Percentiles rank a stretch among this genome's conserved stretches.
These are phyloP conservation scores for Cynopterus brachyotis DNA, from an alignment of 2,113 vertebrate species.

Conservation along the genomic window DNA sequence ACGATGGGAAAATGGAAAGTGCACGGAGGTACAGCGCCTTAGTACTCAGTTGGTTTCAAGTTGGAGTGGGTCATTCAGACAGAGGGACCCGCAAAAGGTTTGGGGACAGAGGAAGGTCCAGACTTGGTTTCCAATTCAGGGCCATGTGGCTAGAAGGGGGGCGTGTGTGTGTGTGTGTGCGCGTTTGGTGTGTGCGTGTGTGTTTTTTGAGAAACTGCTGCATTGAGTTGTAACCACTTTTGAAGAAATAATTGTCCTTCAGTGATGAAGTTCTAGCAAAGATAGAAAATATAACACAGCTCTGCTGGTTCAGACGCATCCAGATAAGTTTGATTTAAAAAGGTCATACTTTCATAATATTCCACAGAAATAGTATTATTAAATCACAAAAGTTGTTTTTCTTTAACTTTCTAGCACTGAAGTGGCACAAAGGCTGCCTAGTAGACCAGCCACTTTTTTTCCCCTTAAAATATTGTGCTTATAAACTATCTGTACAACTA, in stretches of 20 bases:
- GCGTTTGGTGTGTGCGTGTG: background rate
- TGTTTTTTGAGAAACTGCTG: constrained; percentile 79
- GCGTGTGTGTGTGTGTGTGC: constrained; percentile 29
- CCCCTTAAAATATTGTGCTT: constrained; percentile 92
- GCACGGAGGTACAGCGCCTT: constrained; percentile 55
- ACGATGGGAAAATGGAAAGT: constrained; percentile 71
- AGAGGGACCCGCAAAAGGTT: constrained; percentile 66
- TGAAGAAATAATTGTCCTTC: constrained; percentile 90
- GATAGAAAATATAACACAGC: constrained; percentile 97
- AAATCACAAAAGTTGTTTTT: constrained; percentile 85
- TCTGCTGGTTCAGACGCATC: constrained; percentile 93
- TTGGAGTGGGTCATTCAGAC: constrained; percentile 64
- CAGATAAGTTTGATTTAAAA: constrained; percentile 90
- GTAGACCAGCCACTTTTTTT: constrained; percentile 88
- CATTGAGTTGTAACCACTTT: constrained; percentile 86
- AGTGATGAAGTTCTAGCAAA: constrained; percentile 95
- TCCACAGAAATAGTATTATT: constrained; percentile 90
- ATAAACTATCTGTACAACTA: constrained; percentile 93
- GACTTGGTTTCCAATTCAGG: constrained; percentile 74
- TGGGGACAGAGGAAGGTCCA: constrained; percentile 73
- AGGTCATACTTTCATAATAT: constrained; percentile 87
- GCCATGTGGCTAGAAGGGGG: constrained; percentile 62
- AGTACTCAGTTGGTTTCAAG: constrained; percentile 57
- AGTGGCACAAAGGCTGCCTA: constrained; percentile 87
- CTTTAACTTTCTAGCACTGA: constrained; percentile 86